A percentile compares a stretch with the other conserved stretches of the same genome.
Conservation (phyloP, 2,797 vertebrate genomes). For the Podargus strigoides region DNA sequence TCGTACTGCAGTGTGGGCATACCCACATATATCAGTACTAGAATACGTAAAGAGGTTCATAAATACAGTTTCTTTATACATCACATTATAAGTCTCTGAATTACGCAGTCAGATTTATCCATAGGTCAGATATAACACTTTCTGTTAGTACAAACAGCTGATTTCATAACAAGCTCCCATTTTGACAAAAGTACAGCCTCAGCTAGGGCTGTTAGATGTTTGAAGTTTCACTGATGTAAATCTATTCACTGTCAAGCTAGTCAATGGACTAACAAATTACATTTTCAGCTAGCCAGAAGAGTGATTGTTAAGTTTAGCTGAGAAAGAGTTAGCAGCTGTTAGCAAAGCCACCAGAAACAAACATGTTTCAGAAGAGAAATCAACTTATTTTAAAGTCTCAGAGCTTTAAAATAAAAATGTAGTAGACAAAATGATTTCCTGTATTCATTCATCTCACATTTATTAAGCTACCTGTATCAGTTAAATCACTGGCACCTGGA, state of each 20-base stretch:
- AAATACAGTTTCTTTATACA: background rate
- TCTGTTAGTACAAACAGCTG: background rate
- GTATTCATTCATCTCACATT: accelerated
- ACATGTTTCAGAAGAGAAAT: background rate
- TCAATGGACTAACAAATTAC: background rate
- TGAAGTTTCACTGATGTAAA: background rate
- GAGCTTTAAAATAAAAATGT: background rate
- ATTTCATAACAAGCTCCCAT: background rate
- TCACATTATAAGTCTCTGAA: background rate
- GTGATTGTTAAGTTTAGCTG: background rate
- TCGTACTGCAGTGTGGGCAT: background rate
- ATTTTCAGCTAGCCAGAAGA: background rate
- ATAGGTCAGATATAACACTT: background rate
- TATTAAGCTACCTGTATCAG: background rate
- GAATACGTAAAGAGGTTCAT: background rate
- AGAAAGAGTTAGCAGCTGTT: background rate
- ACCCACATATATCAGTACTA: background rate
- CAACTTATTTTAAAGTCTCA: background rate
- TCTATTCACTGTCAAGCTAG: background rate
- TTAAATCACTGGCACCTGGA: background rate
- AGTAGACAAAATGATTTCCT: background rate
- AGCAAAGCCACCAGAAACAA: background rate
- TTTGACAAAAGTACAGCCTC: background rate
- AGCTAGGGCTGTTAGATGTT: background rate
- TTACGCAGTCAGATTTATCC: background rate